Percentiles rank a stretch among this genome's conserved stretches.
Conservation (phyloP, 2,888 invertebrate genomes). For the Pinctada fucata region DNA sequence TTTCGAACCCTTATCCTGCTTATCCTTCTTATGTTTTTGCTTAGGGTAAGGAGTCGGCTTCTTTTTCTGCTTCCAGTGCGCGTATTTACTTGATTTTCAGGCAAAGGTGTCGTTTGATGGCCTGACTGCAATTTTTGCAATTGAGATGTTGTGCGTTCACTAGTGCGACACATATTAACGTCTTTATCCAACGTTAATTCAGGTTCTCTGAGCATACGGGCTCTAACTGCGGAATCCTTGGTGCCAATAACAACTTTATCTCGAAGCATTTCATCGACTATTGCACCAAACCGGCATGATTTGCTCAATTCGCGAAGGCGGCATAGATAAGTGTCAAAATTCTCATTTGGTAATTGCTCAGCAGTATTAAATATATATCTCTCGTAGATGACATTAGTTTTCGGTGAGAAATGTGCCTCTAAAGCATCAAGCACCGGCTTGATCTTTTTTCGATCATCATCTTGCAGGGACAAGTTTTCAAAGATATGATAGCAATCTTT, state of each 20-base stretch:
- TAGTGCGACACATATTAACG: too few species aligned
- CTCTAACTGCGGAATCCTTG: not conserved
- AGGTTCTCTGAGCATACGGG: conserved; percentile 16
- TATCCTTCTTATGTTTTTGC: too few species aligned
- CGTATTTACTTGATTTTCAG: too few species aligned
- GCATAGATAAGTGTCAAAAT: not conserved
- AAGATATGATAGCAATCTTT: not conserved
- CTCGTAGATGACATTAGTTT: conserved; percentile 14
- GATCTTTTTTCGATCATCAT: conserved; percentile 11
- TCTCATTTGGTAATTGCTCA: conserved; percentile 1
- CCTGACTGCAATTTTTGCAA: too few species aligned
- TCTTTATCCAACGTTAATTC: conserved; percentile 6
- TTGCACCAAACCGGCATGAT: not conserved
- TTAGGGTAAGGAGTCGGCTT: too few species aligned
- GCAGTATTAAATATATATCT: not conserved
- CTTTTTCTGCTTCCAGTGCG: too few species aligned
- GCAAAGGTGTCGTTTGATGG: too few species aligned
- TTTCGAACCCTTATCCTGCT: too few species aligned
- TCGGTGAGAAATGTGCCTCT: conserved; percentile 5
- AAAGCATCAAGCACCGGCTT: not conserved
- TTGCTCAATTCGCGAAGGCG: conserved; percentile 5
- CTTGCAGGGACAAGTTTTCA: not conserved
- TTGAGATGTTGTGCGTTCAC: too few species aligned
- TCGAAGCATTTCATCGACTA: too few species aligned
- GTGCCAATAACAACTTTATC: too few species aligned